phyloP scores from a whole-genome alignment of 2,797 vertebrate species.

The Buceros bicornis region DNA sequence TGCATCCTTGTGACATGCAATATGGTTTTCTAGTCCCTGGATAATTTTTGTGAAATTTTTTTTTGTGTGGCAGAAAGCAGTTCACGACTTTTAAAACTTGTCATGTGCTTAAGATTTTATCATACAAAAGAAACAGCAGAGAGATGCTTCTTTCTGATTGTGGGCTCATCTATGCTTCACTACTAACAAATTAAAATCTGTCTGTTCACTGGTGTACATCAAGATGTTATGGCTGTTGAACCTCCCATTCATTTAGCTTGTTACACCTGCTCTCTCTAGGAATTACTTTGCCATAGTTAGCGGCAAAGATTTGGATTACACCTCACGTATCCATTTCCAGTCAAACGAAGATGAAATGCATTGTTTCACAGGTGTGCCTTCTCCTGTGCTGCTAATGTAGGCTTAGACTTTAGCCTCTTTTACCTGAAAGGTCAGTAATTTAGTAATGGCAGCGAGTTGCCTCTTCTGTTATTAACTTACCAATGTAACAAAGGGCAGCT shows the following conservation, averaged over 20 bases:
- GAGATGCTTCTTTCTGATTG: background rate
- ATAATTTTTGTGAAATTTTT: background rate
- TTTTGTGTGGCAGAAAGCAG: background rate
- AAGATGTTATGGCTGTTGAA: constrained; percentile 15
- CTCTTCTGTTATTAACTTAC: constrained; percentile 10
- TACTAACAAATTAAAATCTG: constrained; percentile 20
- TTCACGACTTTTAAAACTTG: background rate
- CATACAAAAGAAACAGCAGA: background rate
- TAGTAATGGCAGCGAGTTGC: background rate
- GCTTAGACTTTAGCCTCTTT: background rate
- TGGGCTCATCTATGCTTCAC: background rate
- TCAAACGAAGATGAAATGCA: background rate
- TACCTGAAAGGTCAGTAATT: constrained; percentile 26
- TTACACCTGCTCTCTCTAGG: background rate
- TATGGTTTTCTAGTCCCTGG: background rate
- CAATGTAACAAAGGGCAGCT: background rate
- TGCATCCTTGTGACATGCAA: background rate
- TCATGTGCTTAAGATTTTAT: background rate
- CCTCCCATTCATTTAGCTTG: constrained; percentile 1
- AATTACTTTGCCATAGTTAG: background rate
- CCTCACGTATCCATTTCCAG: fast-evolving
- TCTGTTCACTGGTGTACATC: background rate
- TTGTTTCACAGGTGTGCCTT: background rate
- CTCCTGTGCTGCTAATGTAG: background rate
- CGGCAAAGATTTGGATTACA: background rate